Conservation (phyloP, 2,888 invertebrate species). For the Peribatodes rhomboidaria region DNA sequence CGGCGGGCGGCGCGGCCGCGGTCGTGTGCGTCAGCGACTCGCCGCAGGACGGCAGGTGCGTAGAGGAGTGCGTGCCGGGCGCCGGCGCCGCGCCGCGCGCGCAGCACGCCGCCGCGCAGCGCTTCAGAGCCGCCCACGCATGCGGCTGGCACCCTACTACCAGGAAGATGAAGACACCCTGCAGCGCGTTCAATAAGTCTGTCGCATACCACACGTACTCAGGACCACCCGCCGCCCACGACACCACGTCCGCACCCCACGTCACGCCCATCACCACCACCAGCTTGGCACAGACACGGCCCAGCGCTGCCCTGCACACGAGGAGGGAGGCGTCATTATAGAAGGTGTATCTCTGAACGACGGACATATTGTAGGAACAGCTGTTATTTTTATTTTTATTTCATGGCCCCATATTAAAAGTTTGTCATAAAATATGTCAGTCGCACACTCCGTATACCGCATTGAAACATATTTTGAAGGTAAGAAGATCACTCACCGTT, state of each 20-base stretch:
- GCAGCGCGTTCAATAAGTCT: conserved; percentile 94
- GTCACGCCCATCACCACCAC: conserved; percentile 88
- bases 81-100: conserved; percentile 82
- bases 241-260: conserved; percentile 92
- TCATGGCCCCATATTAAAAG: too few relatives aligned
- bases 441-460: background rate
- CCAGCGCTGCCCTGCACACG: conserved; percentile 89
- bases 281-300: conserved; percentile 94
- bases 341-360: too few relatives aligned
- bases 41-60: conserved; percentile 93
- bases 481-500: conserved; percentile 62
- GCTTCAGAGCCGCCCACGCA: conserved; percentile 84
- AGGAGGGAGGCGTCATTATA: background rate
- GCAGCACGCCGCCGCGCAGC: conserved; percentile 77
- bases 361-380: background rate
- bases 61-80: conserved; percentile 89
- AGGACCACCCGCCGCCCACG: conserved; percentile 94
- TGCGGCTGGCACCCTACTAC: conserved; percentile 96
- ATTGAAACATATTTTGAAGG: background rate
- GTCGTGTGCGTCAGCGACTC: conserved; percentile 91
- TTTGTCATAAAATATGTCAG: too few relatives aligned
- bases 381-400: too few relatives aligned
- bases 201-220: conserved; percentile 94
- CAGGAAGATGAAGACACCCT: conserved; percentile 95
- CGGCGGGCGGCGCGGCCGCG: conserved; percentile 89